Base-by-base conservation (phyloP, 2,113 vertebrate genomes). In the Semnornis frantzii region DNA sequence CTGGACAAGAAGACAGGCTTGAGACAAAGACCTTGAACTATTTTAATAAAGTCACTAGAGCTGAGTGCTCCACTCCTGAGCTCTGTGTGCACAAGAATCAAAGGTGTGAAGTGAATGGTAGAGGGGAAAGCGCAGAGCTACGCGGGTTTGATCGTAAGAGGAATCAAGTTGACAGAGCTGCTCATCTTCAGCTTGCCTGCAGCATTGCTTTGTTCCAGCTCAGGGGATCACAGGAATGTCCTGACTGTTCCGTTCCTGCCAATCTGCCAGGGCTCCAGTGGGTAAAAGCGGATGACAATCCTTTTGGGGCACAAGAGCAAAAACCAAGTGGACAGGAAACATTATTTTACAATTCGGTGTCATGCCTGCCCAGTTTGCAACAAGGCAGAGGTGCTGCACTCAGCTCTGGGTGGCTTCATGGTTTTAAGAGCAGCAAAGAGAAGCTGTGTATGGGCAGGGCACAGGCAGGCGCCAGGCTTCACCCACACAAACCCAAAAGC, bases 181-280 rank as follows among this genome's bases (percentile, higher is more conserved):
- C 46, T 83, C 54, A 82, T 94, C 63, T 86, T 84, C 14, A 25
- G 44, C 50, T 70, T 83, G 66, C 71, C 75, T 82, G 83, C 66
- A 24, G 21, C 34, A 17, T 8, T 54, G 34, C 83, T 84, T 78
- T 39, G 23, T 30, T 93, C 85, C 33, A 89, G 7, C 5, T 0
- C 4, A 3, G 8, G 50, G 71, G 33, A 78, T 98, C 95, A 99
- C 86, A 99, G 82, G 92, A 98, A 99, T 1, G 98, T 99, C 98
- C 99, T 96, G 39, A 99, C 98, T 2, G 99, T 99, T 87, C 98
- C 97, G 16, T 98, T 98, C 97, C 98, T 99, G 73, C 99, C 99
- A 0, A 99, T 98, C 96, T 99, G 99, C 98, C 98, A 99, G 30
- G 96, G 97, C 91, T 99, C 98, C 98, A 99, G 21, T 0, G 98